Evolutionary conservation across 2,888 invertebrate genomes (phyloP).

Genomic region (Melinaea menophilus): DNA sequence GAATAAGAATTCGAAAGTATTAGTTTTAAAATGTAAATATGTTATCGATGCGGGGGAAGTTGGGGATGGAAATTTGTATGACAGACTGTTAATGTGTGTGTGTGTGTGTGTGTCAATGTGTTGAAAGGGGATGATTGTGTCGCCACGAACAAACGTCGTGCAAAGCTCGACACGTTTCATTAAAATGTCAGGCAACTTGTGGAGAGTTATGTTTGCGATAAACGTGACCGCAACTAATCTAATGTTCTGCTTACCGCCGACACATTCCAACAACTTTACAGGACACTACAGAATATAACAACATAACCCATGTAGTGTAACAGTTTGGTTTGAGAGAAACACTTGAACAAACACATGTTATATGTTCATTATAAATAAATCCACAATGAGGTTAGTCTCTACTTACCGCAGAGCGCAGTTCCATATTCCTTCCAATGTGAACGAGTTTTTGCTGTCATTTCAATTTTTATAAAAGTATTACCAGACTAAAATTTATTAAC

Average conservation of each 20-base stretch:
- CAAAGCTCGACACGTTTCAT: slow-evolving; percentile 34
- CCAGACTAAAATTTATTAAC: slow-evolving; percentile 52
- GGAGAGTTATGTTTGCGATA: slow-evolving; percentile 32
- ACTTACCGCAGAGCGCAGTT: slow-evolving; percentile 76
- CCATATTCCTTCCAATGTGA: slow-evolving; percentile 79
- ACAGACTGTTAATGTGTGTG: slow-evolving; percentile 11
- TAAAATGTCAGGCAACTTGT: slow-evolving; percentile 32
- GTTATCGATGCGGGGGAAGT: slow-evolving; percentile 3
- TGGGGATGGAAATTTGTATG: slow-evolving; percentile 18
- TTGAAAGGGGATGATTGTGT: slow-evolving; percentile 22
- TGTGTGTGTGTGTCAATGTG: neutral
- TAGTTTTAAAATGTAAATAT: neutral
- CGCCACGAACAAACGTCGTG: slow-evolving; percentile 23
- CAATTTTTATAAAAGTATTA: slow-evolving; percentile 48
- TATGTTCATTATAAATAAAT: slow-evolving; percentile 37
- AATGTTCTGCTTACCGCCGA: slow-evolving; percentile 18
- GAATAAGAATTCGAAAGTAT: neutral
- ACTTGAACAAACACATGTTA: slow-evolving; percentile 47
- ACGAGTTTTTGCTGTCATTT: slow-evolving; percentile 75
- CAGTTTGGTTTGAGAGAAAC: slow-evolving; percentile 17
- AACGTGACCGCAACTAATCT: slow-evolving; percentile 30
- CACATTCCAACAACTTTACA: slow-evolving; percentile 8
- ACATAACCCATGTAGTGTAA: no score
- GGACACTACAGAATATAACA: neutral
- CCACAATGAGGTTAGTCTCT: slow-evolving; percentile 61